These are phyloP conservation scores for Aurelia sp. DNA, from an alignment of 30 jellyfish, hydroid and myxozoan genomes.

Conservation along the genomic window DNA sequence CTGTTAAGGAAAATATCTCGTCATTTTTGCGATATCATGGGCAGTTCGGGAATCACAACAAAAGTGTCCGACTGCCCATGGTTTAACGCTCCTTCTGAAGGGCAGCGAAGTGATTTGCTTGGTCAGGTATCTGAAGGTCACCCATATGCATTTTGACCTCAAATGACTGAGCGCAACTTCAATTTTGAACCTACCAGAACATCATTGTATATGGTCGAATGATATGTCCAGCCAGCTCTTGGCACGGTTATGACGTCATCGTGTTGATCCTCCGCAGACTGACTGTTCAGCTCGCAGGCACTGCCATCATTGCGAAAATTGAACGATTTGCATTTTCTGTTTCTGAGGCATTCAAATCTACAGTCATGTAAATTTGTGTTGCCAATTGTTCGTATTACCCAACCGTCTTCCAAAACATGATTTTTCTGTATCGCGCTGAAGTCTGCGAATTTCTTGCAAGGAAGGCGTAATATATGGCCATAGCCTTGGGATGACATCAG, in stretches of 20 bases:
- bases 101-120: no score
- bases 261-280: not conserved
- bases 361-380: not conserved
- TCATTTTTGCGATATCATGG: no score
- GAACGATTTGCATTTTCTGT: not conserved
- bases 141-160: no score
- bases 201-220: constrained; percentile 5
- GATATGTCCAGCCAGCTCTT: not conserved
- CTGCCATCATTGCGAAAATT: not conserved
- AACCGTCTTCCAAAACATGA: not conserved
- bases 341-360: not conserved
- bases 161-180: no score
- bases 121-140: no score
- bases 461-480: not conserved
- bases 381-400: not conserved
- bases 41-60: no score
- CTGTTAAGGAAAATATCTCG: no score
- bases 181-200: not conserved
- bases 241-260: constrained; percentile 1
- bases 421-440: not conserved
- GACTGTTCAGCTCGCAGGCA: not conserved
- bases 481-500: no score
- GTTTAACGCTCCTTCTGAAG: no score
- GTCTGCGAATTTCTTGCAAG: constrained; percentile 5
- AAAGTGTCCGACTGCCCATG: no score